Base-by-base conservation (phyloP, 1,140 invertebrate genomes). In the Drosophila carrolli region DNA sequence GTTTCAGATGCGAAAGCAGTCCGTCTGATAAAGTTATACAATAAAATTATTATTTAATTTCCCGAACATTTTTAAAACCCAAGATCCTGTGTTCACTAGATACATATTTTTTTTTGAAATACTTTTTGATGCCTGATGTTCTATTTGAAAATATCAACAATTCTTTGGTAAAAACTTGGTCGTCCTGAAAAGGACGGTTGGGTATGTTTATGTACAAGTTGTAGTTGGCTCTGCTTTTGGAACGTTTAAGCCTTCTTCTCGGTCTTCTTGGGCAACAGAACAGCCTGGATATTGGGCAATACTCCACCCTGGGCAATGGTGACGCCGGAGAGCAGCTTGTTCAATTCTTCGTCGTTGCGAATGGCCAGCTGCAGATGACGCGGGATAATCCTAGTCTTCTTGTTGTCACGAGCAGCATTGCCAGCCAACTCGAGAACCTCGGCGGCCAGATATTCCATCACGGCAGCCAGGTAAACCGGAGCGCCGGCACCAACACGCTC, bases 271-370 rank as follows among this genome's bases (percentile, higher is more conserved):
- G 94, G 94, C 51, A 94, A 77, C 5, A 97, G 92, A 19, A 95
- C 94, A 1, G 96, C 94, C 71, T 97, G 95, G 51, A 97, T 97
- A 76, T 95, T 95, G 4, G 96, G 97, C 41, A 97, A 79, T 1
- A 97, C 97, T 74, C 97, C 97, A 70, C 96, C 96, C 90, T 97
- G 95, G 10, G 97, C 95, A 75, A 98, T 97, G 4, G 96, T 97
- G 0, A 97, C 96, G 53, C 96, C 95, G 46, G 95, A 94, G 13
- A 98, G 91, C 53, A 98, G 93, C 91, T 95, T 95, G 85, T 96
- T 96, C 70, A 98, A 93, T 90, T 98, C 97, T 76, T 97, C 96
- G 93, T 98, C 97, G 92, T 97, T 97, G 40, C 96, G 94, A 16
- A 98, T 96, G 7, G 97, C 97, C 50, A 98, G 91, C 67, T 97